A percentile compares a stretch with the other conserved stretches of the same genome.
phyloP scores from a whole-genome alignment of 2,797 vertebrate genomes.

The Clarias fuscus region DNA sequence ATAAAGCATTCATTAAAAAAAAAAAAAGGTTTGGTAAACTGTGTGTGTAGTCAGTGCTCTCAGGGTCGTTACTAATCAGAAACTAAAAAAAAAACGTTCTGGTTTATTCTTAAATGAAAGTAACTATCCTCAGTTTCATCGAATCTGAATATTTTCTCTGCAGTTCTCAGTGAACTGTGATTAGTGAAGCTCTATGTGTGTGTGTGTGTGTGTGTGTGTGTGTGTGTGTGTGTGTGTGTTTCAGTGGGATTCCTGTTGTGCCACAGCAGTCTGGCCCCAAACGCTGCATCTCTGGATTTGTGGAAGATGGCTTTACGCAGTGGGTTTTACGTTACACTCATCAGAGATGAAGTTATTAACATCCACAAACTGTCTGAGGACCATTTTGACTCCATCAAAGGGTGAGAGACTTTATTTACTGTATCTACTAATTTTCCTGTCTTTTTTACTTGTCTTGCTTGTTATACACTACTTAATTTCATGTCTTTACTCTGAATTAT shows the following conservation, averaged over 20 bases:
- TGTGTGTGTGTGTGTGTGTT: slow-evolving; percentile 7
- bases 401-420: slow-evolving; percentile 67
- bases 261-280: slow-evolving; percentile 79
- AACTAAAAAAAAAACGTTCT: neutral
- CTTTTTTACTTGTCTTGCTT: neutral
- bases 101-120: neutral
- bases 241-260: slow-evolving; percentile 92
- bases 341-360: slow-evolving; percentile 82
- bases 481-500: neutral
- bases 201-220: slow-evolving; percentile 5
- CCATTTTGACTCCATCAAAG: slow-evolving; percentile 82
- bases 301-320: slow-evolving; percentile 88
- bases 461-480: neutral
- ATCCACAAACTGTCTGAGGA: slow-evolving; percentile 91
- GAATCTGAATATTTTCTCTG: neutral
- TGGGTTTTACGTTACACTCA: slow-evolving; percentile 80
- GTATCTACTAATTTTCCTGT: neutral
- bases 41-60: neutral
- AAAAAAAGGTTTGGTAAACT: neutral
- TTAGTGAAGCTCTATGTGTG: neutral
- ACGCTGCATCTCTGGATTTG: slow-evolving; percentile 78
- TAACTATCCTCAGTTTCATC: neutral
- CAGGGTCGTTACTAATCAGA: neutral
- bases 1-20: too few species aligned
- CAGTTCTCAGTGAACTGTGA: neutral